These are phyloP conservation scores for Trachurus trachurus DNA, from an alignment of 2,797 vertebrate genomes.

Conservation along the genomic window DNA sequence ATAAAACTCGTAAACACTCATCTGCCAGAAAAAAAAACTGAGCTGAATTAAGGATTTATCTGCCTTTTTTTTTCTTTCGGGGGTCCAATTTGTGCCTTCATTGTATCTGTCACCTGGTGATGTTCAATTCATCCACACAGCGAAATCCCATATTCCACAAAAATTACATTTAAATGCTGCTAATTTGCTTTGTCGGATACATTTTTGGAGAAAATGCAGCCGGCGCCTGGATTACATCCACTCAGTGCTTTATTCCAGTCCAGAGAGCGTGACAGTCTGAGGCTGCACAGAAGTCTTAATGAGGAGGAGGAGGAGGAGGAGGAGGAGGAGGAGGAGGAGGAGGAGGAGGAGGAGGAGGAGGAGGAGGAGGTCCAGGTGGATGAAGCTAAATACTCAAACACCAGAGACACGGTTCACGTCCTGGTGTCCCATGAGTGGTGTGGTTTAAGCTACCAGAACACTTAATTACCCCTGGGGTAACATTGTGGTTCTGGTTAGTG, in stretches of 20 bases:
- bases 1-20: constrained; percentile 40
- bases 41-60: constrained; percentile 30
- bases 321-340: background rate
- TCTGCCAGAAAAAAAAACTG: constrained; percentile 7
- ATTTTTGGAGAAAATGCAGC: background rate
- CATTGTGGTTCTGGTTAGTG: background rate
- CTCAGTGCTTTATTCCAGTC: background rate
- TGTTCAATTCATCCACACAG: background rate
- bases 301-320: background rate
- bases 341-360: too few relatives aligned
- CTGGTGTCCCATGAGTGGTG: background rate
- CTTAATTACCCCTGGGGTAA: background rate
- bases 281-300: background rate
- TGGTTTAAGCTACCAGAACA: background rate
- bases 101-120: background rate
- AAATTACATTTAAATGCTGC: background rate
- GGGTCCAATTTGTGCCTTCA: background rate
- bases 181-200: background rate
- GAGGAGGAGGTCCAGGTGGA: background rate
- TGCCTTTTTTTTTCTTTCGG: background rate
- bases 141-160: background rate
- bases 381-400: background rate
- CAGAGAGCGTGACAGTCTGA: background rate
- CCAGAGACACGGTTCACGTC: background rate
- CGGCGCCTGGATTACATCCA: background rate